Percentiles rank a stretch among this genome's conserved stretches.
phyloP scores from a whole-genome alignment of 2,113 vertebrate genomes.

The Phyllopteryx taeniolatus region DNA sequence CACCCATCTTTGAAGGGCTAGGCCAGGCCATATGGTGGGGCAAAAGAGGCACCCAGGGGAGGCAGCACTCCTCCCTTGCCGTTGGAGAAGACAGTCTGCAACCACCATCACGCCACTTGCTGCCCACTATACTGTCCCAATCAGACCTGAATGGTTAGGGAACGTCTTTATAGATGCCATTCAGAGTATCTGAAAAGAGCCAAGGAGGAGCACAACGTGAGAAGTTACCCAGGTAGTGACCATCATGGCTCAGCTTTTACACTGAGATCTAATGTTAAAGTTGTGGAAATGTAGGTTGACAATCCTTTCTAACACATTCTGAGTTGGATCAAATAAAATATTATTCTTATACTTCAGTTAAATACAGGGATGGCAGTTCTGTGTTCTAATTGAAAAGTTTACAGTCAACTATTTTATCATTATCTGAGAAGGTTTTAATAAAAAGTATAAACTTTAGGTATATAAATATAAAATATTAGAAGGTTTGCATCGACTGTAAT shows the following conservation, averaged over 20 bases:
- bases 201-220: background rate
- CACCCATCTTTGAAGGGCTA: conserved; percentile 50
- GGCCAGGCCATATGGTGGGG: conserved; percentile 73
- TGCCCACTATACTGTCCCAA: conserved; percentile 40
- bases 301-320: background rate
- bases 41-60: conserved; percentile 61
- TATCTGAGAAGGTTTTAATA: background rate
- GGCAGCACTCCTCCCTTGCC: conserved; percentile 36
- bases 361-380: background rate
- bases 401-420: background rate
- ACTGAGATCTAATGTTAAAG: background rate
- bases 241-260: background rate
- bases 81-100: conserved; percentile 48
- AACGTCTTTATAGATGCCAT: conserved; percentile 46
- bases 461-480: background rate
- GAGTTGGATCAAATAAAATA: background rate
- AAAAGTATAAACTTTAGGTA: background rate
- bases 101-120: conserved; percentile 13
- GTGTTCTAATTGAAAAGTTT: background rate
- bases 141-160: conserved; percentile 24
- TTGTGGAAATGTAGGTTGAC: background rate
- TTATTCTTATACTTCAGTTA: background rate
- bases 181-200: conserved; percentile 19
- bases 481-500: background rate
- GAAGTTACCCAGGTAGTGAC: background rate